phyloP scores from a whole-genome alignment of 2,888 invertebrate species.

The Pachydiplax longipennis region DNA sequence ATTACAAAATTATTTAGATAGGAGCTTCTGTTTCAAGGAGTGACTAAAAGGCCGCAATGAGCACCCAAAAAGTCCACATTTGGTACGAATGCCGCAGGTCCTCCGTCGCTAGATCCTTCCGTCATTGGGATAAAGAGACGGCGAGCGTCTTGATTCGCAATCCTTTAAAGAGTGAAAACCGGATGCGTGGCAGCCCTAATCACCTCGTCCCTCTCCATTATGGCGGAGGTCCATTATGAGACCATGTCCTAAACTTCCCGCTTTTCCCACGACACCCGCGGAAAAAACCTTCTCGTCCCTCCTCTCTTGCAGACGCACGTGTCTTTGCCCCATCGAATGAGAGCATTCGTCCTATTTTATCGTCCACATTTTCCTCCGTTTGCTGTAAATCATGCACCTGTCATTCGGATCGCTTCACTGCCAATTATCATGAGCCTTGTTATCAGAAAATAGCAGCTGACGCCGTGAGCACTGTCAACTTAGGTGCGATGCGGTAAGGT shows the following conservation, averaged over 20 bases:
- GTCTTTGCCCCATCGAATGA: neutral
- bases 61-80: too few species aligned
- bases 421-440: neutral
- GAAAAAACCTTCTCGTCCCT: neutral
- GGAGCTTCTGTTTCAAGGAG: too few species aligned
- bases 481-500: neutral
- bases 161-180: too few species aligned
- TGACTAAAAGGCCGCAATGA: too few species aligned
- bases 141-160: too few species aligned
- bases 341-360: neutral
- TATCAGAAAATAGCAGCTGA: neutral
- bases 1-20: too few species aligned
- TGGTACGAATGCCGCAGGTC: too few species aligned
- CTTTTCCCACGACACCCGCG: slow-evolving; percentile 1
- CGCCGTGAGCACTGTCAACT: neutral
- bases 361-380: neutral
- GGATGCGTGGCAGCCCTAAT: neutral
- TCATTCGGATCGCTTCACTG: neutral
- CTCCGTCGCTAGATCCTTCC: too few species aligned
- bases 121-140: too few species aligned
- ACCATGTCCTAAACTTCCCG: neutral
- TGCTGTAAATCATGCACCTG: neutral
- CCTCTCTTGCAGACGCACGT: neutral
- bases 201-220: neutral
- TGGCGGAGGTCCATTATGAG: neutral